phyloP scores from a whole-genome alignment of 2,113 vertebrate genomes.

The Malurus alboscapulatus region DNA sequence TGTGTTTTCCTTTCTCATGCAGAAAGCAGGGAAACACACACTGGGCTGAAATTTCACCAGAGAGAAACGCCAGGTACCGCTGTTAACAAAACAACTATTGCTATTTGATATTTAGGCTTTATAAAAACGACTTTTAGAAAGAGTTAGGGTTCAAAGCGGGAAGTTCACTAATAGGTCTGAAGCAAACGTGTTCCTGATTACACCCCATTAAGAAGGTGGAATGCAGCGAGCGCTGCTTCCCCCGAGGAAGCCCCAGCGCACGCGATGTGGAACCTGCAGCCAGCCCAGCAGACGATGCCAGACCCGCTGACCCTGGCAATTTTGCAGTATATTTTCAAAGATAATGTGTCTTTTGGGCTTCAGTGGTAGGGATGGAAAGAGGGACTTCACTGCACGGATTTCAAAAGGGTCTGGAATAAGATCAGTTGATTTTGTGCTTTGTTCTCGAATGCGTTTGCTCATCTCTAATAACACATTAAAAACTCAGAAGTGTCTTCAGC shows the following conservation, averaged over 20 bases:
- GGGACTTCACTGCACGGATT: neutral
- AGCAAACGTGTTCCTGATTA: constrained; percentile 76
- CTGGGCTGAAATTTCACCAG: constrained; percentile 40
- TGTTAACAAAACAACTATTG: constrained; percentile 33
- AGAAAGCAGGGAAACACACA: neutral
- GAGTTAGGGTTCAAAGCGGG: constrained; percentile 23
- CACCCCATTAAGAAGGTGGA: constrained; percentile 77
- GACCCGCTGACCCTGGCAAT: constrained; percentile 27
- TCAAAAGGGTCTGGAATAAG: neutral
- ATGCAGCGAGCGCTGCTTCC: constrained; percentile 52
- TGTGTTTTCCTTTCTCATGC: neutral
- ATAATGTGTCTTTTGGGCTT: constrained; percentile 55
- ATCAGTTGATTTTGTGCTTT: neutral
- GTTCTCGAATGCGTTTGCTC: neutral
- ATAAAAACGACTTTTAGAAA: constrained; percentile 45
- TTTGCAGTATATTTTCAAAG: constrained; percentile 43
- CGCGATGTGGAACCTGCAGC: constrained; percentile 54
- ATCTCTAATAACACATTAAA: neutral
- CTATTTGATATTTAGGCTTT: constrained; percentile 39
- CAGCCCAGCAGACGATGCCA: constrained; percentile 34
- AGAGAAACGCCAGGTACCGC: constrained; percentile 9
- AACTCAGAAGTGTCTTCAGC: neutral
- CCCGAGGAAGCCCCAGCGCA: constrained; percentile 56
- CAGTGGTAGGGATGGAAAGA: neutral
- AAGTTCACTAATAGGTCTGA: constrained; percentile 67